Conservation (phyloP, 2,113 vertebrate genomes). For the Bucco capensis region DNA sequence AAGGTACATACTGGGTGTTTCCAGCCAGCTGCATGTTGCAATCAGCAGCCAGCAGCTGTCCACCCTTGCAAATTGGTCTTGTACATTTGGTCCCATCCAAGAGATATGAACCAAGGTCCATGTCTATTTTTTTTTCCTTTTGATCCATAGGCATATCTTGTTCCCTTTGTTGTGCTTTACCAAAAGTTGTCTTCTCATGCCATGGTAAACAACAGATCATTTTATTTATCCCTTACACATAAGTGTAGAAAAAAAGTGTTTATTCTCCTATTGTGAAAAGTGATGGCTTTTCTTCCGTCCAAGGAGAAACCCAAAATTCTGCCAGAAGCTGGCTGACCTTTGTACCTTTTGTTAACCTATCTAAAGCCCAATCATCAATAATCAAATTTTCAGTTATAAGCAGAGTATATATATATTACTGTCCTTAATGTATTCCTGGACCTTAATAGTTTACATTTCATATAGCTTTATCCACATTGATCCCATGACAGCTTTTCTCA, state of each 20-base stretch:
- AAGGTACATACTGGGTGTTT: no score
- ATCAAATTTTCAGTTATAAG: not conserved
- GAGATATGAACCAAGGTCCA: no score
- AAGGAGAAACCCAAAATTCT: not conserved
- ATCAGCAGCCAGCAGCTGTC: no score
- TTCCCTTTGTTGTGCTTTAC: no score
- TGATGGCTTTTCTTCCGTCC: not conserved
- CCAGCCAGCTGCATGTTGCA: no score
- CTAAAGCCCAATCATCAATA: not conserved
- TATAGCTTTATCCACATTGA: not conserved
- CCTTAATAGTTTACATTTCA: not conserved
- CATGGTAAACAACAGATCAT: no score
- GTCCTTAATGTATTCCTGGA: not conserved
- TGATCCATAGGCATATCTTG: no score
- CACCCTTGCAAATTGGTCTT: no score
- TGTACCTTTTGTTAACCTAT: not conserved
- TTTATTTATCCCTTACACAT: no score
- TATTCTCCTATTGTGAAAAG: not conserved
- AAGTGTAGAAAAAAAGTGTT: not conserved
- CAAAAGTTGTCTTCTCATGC: no score
- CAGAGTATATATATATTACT: not conserved
- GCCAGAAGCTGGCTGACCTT: not conserved
- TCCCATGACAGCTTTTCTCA: not conserved
- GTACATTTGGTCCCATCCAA: no score
- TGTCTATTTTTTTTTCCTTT: no score